Conservation (phyloP, 2,113 vertebrate species). For the Phylloscopus whistleri region DNA sequence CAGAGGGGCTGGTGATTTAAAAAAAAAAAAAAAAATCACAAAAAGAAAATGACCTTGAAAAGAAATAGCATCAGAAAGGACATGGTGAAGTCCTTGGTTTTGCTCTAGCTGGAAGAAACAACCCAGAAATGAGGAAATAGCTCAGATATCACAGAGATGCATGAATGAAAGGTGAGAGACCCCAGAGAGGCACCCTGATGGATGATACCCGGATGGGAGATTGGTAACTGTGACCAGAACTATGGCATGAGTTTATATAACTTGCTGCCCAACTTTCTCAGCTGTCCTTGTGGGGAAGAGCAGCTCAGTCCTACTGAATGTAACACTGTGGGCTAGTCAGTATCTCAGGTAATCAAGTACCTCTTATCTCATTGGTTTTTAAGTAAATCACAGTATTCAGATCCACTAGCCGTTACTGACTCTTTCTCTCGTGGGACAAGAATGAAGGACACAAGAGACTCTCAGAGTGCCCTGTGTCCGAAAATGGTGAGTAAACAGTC, state of each 20-base stretch:
- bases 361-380: neutral
- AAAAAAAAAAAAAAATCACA: neutral
- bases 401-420: neutral
- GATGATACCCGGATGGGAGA: no score
- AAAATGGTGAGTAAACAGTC: neutral
- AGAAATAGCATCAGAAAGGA: neutral
- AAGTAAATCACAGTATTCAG: neutral
- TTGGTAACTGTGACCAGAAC: neutral
- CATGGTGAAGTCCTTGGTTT: neutral
- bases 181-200: neutral
- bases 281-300: neutral
- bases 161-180: neutral
- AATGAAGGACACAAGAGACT: neutral
- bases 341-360: neutral
- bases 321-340: neutral
- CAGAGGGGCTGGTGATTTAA: neutral
- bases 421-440: neutral
- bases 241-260: fast-evolving
- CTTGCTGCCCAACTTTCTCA: neutral
- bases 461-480: neutral
- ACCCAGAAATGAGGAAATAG: neutral
- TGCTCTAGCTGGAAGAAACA: neutral
- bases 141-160: neutral
- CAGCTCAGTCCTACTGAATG: neutral
- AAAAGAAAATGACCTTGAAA: neutral